phyloP scores from a whole-genome alignment of 2,113 vertebrate genomes.

The Aramus guarauna region DNA sequence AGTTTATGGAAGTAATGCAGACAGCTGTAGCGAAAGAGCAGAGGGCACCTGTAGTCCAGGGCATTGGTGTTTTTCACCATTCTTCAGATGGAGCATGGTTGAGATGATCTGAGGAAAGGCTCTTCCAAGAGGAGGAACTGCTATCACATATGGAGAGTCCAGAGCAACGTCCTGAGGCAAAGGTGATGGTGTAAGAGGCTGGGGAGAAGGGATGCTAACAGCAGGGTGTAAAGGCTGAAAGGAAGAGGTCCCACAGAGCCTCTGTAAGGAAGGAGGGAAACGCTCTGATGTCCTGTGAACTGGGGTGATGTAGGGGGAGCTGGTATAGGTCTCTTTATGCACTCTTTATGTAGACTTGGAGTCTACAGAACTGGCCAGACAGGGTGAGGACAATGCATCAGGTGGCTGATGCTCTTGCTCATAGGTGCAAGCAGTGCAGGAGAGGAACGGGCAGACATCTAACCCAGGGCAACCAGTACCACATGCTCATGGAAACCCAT shows the following conservation, averaged over 20 bases:
- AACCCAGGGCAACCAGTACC: background rate
- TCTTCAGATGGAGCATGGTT: background rate
- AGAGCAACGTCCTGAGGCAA: background rate
- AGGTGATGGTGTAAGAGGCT: background rate
- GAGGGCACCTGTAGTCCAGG: background rate
- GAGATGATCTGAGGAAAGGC: background rate
- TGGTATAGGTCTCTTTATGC: background rate
- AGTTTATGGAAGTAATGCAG: background rate
- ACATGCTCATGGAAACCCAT: background rate
- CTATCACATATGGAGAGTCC: background rate
- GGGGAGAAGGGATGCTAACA: background rate
- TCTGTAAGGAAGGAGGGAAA: background rate
- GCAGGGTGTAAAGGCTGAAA: background rate
- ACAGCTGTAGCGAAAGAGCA: background rate
- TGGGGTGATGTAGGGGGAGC: accelerated
- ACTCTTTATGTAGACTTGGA: background rate
- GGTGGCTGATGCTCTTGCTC: background rate
- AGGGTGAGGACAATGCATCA: background rate
- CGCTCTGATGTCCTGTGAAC: background rate
- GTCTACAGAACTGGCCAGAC: background rate
- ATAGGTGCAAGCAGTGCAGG: background rate
- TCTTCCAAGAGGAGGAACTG: background rate
- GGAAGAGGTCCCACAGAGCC: background rate
- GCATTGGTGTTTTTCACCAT: background rate
- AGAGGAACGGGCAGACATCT: background rate